Evolutionary conservation across 2,113 vertebrate species (phyloP).

Genomic region (Brachypteracias leptosomus): DNA sequence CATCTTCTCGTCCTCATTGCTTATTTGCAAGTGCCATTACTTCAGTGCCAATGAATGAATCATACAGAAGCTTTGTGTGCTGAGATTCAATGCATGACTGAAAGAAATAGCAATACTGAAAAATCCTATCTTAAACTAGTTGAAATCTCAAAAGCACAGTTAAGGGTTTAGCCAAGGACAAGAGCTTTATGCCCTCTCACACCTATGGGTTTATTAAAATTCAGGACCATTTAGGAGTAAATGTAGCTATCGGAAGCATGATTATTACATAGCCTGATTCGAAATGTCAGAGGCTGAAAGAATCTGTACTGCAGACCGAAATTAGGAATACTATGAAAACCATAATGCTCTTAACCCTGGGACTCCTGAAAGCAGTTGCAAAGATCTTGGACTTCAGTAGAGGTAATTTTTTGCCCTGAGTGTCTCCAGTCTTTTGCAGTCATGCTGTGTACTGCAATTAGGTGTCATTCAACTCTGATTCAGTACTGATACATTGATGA

Average conservation of each 20-base stretch:
- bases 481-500: not conserved
- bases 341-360: not conserved
- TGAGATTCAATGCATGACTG: not conserved
- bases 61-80: not conserved
- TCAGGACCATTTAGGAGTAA: constrained; percentile 13
- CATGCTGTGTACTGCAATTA: not conserved
- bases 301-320: not conserved
- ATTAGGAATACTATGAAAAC: not conserved
- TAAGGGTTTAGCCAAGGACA: not conserved
- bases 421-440: not conserved
- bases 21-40: not conserved
- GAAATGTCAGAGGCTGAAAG: constrained; percentile 6
- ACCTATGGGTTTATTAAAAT: constrained; percentile 14
- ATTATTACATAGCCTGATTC: not conserved
- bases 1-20: not conserved
- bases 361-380: not conserved
- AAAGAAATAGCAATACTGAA: not conserved
- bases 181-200: not conserved
- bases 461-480: constrained; percentile 3
- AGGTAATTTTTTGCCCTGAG: not conserved
- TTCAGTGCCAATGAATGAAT: not conserved
- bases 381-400: not conserved
- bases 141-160: not conserved
- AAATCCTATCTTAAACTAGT: not conserved
- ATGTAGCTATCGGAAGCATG: not conserved